A percentile compares a stretch with the other conserved stretches of the same genome.
Conservation (phyloP, 2,113 vertebrate genomes). For the Odontesthes bonariensis region DNA sequence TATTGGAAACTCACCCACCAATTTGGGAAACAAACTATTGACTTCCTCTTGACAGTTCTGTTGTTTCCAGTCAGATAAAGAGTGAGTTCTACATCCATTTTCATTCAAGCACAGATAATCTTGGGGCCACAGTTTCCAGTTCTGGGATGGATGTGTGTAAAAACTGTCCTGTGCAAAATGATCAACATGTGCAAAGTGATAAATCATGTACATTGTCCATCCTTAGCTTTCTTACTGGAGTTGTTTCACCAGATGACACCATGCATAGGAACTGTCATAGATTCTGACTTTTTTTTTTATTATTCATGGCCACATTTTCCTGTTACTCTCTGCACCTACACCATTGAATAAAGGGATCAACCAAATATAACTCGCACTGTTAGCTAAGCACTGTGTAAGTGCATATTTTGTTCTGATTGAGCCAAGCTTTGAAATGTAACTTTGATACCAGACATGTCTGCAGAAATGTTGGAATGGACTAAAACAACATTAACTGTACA, state of each 20-base stretch:
- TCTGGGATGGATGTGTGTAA: slow-evolving; percentile 43
- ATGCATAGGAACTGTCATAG: slow-evolving; percentile 28
- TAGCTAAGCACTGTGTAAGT: neutral
- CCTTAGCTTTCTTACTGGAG: slow-evolving; percentile 24
- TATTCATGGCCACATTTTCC: slow-evolving; percentile 34
- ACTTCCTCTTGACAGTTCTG: slow-evolving; percentile 22
- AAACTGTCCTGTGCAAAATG: slow-evolving; percentile 36
- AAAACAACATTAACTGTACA: slow-evolving; percentile 49
- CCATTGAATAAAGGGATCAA: slow-evolving; percentile 9
- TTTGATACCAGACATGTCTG: slow-evolving; percentile 36
- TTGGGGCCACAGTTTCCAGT: slow-evolving; percentile 4
- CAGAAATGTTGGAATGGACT: slow-evolving; percentile 39
- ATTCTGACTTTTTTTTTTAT: slow-evolving; percentile 29
- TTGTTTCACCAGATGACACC: slow-evolving; percentile 33
- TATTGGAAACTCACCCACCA: neutral
- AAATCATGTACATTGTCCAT: slow-evolving; percentile 45
- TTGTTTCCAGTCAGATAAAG: neutral
- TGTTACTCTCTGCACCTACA: slow-evolving; percentile 3
- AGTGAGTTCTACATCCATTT: slow-evolving; percentile 11
- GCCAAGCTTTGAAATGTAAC: slow-evolving; percentile 28
- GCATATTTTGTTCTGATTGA: neutral
- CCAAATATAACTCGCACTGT: slow-evolving; percentile 19
- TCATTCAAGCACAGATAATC: slow-evolving; percentile 9
- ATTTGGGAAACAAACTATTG: neutral
- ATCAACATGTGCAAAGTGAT: slow-evolving; percentile 44